Percentiles rank a stretch among this genome's conserved stretches.
Conservation (phyloP, 2,113 vertebrate species). For the Columba janthina region DNA sequence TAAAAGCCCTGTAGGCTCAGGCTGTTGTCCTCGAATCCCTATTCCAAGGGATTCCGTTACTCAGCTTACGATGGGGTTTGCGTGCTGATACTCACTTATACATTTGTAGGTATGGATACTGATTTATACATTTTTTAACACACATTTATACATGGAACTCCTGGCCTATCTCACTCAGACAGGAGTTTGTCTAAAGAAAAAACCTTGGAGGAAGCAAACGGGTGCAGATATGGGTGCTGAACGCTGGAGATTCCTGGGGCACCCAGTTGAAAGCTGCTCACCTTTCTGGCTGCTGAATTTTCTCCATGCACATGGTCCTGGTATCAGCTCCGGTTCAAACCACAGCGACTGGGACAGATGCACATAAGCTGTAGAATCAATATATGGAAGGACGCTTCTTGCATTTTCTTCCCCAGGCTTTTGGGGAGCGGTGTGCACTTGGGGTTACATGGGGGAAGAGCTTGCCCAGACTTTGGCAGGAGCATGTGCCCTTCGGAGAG, state of each 20-base stretch:
- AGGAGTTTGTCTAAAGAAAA: background rate
- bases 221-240: background rate
- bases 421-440: no score
- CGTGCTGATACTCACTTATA: fast-evolving
- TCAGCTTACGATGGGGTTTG: background rate
- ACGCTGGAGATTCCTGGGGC: background rate
- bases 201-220: background rate
- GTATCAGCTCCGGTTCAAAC: background rate
- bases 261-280: fast-evolving
- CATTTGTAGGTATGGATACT: no score
- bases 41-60: background rate
- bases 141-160: background rate
- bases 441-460: fast-evolving
- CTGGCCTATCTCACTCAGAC: background rate
- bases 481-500: background rate
- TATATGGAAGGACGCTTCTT: fast-evolving
- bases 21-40: background rate
- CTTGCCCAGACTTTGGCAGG: fast-evolving
- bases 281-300: background rate
- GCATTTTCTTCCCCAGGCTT: background rate
- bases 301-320: fast-evolving
- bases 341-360: background rate
- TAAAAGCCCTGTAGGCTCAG: background rate
- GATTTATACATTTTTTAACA: background rate
- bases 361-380: fast-evolving